These are phyloP conservation scores for Silurus meridionalis DNA, from an alignment of 2,113 vertebrate genomes.

Conservation along the genomic window DNA sequence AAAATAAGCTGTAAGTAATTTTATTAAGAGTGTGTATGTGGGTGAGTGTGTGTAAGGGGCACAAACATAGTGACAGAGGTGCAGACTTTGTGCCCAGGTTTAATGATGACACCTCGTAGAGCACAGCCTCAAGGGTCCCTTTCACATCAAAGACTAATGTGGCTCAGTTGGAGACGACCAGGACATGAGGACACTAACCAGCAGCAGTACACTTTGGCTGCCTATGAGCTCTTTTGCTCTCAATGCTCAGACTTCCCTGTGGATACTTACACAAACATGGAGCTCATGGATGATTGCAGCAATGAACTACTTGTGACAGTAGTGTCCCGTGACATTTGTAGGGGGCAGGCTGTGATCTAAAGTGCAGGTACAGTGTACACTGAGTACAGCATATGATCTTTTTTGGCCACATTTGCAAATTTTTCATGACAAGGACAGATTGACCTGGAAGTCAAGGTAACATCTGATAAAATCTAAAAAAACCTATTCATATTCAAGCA, in stretches of 20 bases:
- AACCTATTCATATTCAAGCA: not conserved
- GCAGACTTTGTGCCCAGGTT: not conserved
- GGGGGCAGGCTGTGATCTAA: not conserved
- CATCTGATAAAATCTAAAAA: not conserved
- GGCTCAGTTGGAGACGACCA: constrained; percentile 66
- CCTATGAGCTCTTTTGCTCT: not conserved
- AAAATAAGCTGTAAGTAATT: constrained; percentile 48
- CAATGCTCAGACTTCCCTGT: not conserved
- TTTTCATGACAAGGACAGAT: not conserved
- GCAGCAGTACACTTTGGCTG: constrained; percentile 10
- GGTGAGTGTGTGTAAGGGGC: constrained; percentile 26
- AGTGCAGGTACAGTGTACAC: not conserved
- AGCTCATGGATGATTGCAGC: constrained; percentile 3
- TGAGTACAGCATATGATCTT: not conserved
- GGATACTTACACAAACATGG: constrained; percentile 7
- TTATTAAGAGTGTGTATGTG: constrained; percentile 46
- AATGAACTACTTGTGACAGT: not conserved
- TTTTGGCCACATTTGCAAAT: not conserved
- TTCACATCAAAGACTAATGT: constrained; percentile 53
- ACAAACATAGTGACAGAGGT: constrained; percentile 27
- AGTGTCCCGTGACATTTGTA: not conserved
- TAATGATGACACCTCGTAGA: constrained; percentile 27
- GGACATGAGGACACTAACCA: constrained; percentile 51
- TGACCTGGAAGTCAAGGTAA: too few relatives aligned
- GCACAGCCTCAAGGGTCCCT: not conserved